Evolutionary conservation across 2,113 vertebrate genomes (phyloP).

Genomic region (Abramis brama): DNA sequence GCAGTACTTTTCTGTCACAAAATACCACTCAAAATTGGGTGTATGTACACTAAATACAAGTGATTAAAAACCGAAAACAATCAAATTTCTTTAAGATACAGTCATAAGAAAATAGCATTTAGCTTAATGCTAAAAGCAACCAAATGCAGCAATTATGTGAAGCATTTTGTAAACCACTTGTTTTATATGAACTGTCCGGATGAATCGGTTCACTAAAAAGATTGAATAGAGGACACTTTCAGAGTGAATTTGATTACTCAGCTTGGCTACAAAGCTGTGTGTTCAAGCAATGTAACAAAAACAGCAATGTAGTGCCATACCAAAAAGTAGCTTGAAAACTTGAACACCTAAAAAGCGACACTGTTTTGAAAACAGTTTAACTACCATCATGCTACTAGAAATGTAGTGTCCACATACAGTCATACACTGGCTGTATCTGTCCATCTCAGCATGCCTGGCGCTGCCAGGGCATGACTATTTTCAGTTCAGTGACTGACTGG

Average conservation of each 20-base stretch:
- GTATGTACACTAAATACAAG: not conserved
- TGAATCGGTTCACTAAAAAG: no score
- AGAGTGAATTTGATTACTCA: no score
- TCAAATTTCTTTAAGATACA: not conserved
- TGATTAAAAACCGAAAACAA: no score
- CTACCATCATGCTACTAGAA: not conserved
- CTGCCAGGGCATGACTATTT: slow-evolving; percentile 69
- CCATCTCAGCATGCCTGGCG: slow-evolving; percentile 7
- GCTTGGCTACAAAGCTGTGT: no score
- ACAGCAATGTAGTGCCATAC: not conserved
- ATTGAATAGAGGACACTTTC: no score
- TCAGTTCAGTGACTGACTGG: slow-evolving; percentile 74
- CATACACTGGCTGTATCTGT: slow-evolving; percentile 42
- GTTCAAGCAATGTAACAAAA: not conserved
- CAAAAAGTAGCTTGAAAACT: not conserved
- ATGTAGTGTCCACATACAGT: not conserved
- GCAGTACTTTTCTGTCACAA: not conserved
- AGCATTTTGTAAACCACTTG: no score
- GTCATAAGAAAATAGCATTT: not conserved
- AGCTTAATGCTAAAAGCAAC: no score
- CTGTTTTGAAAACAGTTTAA: not conserved
- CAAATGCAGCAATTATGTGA: no score
- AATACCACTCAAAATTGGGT: not conserved
- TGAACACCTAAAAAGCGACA: not conserved
- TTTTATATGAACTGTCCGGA: no score